Conservation (phyloP, 2,888 invertebrate species). For the Leucophenga maculata region DNA sequence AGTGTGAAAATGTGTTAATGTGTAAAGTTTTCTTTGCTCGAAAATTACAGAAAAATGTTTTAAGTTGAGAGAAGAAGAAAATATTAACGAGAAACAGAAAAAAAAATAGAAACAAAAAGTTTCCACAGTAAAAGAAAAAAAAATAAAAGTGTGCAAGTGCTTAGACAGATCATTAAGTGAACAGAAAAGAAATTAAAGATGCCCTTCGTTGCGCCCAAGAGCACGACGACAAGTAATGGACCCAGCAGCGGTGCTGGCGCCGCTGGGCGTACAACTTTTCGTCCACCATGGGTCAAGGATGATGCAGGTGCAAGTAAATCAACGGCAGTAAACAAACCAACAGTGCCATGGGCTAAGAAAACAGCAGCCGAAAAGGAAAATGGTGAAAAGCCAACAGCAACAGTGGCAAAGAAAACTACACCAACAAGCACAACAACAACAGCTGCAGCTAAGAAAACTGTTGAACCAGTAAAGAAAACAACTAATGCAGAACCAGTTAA, state of each 20-base stretch:
- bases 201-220: slow-evolving; percentile 69
- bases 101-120: slow-evolving; percentile 19
- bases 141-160: slow-evolving; percentile 59
- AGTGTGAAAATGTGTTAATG: slow-evolving; percentile 51
- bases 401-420: slow-evolving; percentile 50
- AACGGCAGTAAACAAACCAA: slow-evolving; percentile 60
- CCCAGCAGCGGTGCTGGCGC: slow-evolving; percentile 47
- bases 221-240: slow-evolving; percentile 54
- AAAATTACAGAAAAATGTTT: slow-evolving; percentile 35
- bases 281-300: slow-evolving; percentile 81
- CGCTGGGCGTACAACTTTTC: slow-evolving; percentile 76
- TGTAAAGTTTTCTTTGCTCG: slow-evolving; percentile 53
- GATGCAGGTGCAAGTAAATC: slow-evolving; percentile 70
- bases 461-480: slow-evolving; percentile 43
- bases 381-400: slow-evolving; percentile 53
- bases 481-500: slow-evolving; percentile 21
- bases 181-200: slow-evolving; percentile 45
- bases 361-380: slow-evolving; percentile 46
- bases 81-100: slow-evolving; percentile 23
- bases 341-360: slow-evolving; percentile 74
- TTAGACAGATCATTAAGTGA: slow-evolving; percentile 26
- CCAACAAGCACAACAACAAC: slow-evolving; percentile 29
- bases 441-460: slow-evolving; percentile 29
- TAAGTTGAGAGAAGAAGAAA: slow-evolving; percentile 45
- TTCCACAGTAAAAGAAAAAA: slow-evolving; percentile 44